These are phyloP conservation scores for Squalus acanthias DNA, from an alignment of 2,797 vertebrate genomes.

Conservation along the genomic window DNA sequence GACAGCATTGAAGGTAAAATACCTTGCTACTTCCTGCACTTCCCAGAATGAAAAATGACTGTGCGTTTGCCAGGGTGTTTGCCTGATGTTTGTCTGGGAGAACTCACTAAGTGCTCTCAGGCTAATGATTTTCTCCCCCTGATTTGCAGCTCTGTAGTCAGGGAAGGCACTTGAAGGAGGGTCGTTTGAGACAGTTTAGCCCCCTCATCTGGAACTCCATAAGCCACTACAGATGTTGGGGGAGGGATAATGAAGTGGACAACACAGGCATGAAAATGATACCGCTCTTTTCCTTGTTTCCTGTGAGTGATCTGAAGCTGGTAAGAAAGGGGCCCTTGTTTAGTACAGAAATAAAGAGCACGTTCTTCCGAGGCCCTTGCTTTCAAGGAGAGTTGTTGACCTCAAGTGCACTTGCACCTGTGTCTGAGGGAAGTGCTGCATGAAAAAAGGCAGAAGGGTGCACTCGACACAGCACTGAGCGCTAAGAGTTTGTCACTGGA, in stretches of 20 bases:
- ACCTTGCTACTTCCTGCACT: too few relatives aligned
- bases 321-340: conserved; percentile 1
- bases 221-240: too few relatives aligned
- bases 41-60: background rate
- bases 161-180: background rate
- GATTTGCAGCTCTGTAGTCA: background rate
- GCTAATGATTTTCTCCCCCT: background rate
- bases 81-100: background rate
- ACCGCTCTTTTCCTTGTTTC: background rate
- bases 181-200: background rate
- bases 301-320: background rate
- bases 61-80: background rate
- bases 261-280: background rate
- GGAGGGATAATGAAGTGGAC: background rate
- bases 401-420: conserved; percentile 10
- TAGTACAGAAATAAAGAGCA: background rate
- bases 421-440: background rate
- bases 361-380: background rate
- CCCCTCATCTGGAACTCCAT: background rate
- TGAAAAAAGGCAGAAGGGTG: background rate
- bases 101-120: background rate
- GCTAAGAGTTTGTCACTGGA: background rate
- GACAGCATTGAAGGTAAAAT: background rate
- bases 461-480: background rate
- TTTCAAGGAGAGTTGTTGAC: background rate